phyloP scores from a whole-genome alignment of 2,113 vertebrate genomes.

The Colaptes auratus region DNA sequence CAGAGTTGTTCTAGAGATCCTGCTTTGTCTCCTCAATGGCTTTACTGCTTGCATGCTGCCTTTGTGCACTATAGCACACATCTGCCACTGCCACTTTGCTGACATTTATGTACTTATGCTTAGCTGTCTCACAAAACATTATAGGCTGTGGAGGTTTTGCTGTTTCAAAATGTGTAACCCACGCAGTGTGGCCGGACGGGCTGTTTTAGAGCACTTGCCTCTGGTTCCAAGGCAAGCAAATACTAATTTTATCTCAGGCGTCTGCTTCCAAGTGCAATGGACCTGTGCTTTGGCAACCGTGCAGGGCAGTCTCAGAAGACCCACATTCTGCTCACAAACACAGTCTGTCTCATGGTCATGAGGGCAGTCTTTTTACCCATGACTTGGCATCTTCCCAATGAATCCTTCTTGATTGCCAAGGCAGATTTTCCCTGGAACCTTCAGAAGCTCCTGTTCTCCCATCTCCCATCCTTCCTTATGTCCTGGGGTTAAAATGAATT shows the following conservation, averaged over 20 bases:
- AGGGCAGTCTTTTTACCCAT: neutral
- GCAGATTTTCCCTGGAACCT: neutral
- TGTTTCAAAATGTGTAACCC: neutral
- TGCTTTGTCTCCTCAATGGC: neutral
- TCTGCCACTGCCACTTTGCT: neutral
- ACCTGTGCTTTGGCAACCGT: neutral
- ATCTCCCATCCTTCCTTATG: neutral
- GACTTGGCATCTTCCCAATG: neutral
- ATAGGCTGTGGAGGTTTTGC: neutral
- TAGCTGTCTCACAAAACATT: neutral
- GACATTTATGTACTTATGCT: neutral
- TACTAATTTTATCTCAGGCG: neutral
- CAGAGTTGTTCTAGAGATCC: neutral
- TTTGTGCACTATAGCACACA: neutral
- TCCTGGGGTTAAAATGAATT: constrained; percentile 3
- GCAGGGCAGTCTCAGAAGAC: neutral
- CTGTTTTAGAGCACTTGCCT: neutral
- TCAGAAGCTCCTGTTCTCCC: neutral
- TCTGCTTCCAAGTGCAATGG: neutral
- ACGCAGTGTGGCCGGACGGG: rapidly evolving
- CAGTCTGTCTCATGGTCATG: rapidly evolving
- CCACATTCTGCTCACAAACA: neutral
- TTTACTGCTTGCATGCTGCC: neutral
- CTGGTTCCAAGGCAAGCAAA: neutral
- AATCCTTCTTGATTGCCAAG: neutral